Conservation (phyloP, 2,888 invertebrate genomes). For the Stomorhina lunata region DNA sequence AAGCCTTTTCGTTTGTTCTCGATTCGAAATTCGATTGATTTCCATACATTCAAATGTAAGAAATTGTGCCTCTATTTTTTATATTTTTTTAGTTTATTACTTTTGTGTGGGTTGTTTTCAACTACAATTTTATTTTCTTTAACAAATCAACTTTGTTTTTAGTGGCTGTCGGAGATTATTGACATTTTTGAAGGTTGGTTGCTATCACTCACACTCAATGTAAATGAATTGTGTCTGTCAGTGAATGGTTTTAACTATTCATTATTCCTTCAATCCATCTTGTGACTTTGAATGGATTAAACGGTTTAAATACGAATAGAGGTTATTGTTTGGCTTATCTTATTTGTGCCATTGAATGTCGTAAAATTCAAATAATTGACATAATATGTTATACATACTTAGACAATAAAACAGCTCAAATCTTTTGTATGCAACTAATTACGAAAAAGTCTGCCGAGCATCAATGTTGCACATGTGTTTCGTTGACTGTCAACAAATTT, state of each 20-base stretch:
- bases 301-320: background rate
- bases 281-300: constrained; percentile 38
- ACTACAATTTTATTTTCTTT: background rate
- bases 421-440: too few relatives aligned
- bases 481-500: too few relatives aligned
- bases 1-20: background rate
- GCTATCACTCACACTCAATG: background rate
- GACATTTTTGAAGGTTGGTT: constrained; percentile 54
- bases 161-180: constrained; percentile 41
- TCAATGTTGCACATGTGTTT: too few relatives aligned
- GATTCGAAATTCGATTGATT: constrained; percentile 22
- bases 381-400: background rate
- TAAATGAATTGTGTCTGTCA: constrained; percentile 22
- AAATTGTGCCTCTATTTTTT: background rate
- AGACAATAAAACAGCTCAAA: too few relatives aligned
- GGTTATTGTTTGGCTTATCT: constrained; percentile 26
- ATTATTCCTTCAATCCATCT: constrained; percentile 20
- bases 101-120: constrained; percentile 40
- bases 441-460: too few relatives aligned
- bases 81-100: background rate
- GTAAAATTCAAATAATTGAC: constrained; percentile 1
- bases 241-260: background rate
- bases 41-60: background rate
- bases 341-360: background rate
- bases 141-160: constrained; percentile 46